Evolutionary conservation across 2,888 invertebrate species (phyloP).

Genomic region (Phyllotreta striolata): DNA sequence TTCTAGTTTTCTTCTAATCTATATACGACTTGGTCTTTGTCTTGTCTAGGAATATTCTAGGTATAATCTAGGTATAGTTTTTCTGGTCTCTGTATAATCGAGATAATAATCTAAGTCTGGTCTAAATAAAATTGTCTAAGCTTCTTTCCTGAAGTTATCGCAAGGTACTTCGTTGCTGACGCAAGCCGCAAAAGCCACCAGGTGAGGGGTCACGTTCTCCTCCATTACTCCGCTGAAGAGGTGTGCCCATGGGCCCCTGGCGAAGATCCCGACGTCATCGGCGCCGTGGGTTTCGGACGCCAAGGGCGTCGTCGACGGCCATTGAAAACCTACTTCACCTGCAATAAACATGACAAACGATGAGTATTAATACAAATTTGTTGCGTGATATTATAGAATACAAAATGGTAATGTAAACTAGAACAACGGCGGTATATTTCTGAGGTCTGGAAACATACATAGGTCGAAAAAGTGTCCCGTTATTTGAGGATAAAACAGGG

Average conservation of each 20-base stretch:
- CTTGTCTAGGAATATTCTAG: background rate
- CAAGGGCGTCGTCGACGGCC: conserved; percentile 71
- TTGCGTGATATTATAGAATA: too few species aligned
- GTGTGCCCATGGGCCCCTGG: conserved; percentile 81
- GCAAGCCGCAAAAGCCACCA: conserved; percentile 76
- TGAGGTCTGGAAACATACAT: too few species aligned
- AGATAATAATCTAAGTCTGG: too few species aligned
- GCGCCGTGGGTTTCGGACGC: conserved; percentile 76
- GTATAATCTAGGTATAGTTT: background rate
- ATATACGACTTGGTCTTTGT: too few species aligned
- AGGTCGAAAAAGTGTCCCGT: too few species aligned
- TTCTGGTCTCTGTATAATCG: too few species aligned
- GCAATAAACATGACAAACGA: conserved; percentile 43
- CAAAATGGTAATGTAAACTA: too few species aligned
- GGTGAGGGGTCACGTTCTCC: conserved; percentile 80
- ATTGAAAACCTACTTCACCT: conserved; percentile 64
- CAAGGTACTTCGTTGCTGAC: conserved; percentile 66
- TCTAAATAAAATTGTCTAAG: conserved; percentile 22
- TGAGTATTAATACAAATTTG: too few species aligned
- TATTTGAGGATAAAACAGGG: too few species aligned
- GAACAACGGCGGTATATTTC: too few species aligned
- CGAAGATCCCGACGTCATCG: conserved; percentile 82
- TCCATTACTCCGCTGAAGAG: conserved; percentile 82
- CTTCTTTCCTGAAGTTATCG: conserved; percentile 33
- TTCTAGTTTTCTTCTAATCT: too few species aligned